Conservation (phyloP, 2,888 invertebrate genomes). For the Netelia inedita region DNA sequence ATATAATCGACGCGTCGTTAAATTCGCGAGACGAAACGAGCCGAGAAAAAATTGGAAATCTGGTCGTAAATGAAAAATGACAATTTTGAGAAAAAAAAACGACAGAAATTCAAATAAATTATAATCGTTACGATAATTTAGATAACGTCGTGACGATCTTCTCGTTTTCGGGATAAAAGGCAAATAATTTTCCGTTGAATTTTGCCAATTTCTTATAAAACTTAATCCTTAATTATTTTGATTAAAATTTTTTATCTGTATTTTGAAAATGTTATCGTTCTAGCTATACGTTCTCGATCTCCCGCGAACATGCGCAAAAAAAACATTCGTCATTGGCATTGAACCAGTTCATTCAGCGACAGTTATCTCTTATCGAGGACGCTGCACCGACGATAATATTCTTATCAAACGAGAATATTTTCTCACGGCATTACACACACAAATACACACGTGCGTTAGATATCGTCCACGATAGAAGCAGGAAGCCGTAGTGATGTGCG, state of each 20-base stretch:
- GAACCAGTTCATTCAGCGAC: slow-evolving; percentile 48
- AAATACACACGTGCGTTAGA: not conserved
- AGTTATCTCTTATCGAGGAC: slow-evolving; percentile 14
- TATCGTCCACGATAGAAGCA: slow-evolving; percentile 21
- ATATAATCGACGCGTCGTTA: too few species aligned
- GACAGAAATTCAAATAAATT: not conserved
- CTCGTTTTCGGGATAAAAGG: too few species aligned
- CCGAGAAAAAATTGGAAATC: not conserved
- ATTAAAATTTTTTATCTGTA: not conserved
- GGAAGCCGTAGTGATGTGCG: not conserved
- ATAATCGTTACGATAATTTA: not conserved
- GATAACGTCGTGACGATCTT: too few species aligned
- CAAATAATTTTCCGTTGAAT: too few species aligned
- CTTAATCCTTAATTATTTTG: not conserved
- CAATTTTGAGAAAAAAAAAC: not conserved
- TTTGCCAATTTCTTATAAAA: too few species aligned
- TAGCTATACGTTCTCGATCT: not conserved
- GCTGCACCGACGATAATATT: slow-evolving; percentile 37
- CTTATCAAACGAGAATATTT: slow-evolving; percentile 49
- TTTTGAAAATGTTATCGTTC: not conserved
- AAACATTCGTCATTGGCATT: slow-evolving; percentile 44
- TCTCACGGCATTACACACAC: slow-evolving; percentile 16
- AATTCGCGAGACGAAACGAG: too few species aligned
- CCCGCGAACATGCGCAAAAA: not conserved
- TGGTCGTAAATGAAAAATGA: not conserved